Evolutionary conservation across 1,140 invertebrate species (phyloP), one percentile per base, ranked within the genome.

Genomic region (Aleiodes sp.): DNA sequence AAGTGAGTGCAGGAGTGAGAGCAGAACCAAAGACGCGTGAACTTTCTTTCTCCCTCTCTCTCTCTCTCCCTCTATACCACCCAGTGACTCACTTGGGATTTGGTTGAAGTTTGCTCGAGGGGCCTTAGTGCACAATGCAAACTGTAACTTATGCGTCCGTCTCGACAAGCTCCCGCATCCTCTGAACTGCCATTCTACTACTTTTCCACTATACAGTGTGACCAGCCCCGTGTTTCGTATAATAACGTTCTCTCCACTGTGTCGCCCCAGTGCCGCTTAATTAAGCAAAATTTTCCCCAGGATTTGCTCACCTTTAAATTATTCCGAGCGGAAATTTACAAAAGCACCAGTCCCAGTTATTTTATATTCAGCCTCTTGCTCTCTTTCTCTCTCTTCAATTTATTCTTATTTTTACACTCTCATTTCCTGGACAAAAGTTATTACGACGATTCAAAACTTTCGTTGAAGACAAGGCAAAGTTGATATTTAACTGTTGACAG

Each of bases 121-220:
- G 69, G 41, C 70, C 65, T 46, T 37, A 57, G 71, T 65, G 67
- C 73, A 76, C 76, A 76, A 77, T 75, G 71, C 76, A 74, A 76
- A 76, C 72, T 73, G 70, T 74, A 79, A 76, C 75, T 77, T 78
- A 74, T 65, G 73, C 76, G 65, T 67, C 33, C 14, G 19, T 24
- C 63, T 37, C 33, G 29, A 35, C 59, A 28, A 41, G 33, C 62
- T 31, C 14, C 16, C 21, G 43, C 9, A 41, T 39, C 19, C 39
- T 46, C 41, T 46, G n/a, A 46, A 46, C 41, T 46, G 41, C n/a
- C 41, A 46, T 46, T 46, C 41, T 46, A 46, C n/a, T 46, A 46
- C 41, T 46, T 46, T 46, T 46, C 16, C 41, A 14, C 41, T 19
- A 46, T 46, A 46, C 14, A n/a, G 41, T 63, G 21, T 52, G 37